Base-by-base conservation (phyloP, 2,888 invertebrate genomes). In the Bedellia somnulentella region DNA sequence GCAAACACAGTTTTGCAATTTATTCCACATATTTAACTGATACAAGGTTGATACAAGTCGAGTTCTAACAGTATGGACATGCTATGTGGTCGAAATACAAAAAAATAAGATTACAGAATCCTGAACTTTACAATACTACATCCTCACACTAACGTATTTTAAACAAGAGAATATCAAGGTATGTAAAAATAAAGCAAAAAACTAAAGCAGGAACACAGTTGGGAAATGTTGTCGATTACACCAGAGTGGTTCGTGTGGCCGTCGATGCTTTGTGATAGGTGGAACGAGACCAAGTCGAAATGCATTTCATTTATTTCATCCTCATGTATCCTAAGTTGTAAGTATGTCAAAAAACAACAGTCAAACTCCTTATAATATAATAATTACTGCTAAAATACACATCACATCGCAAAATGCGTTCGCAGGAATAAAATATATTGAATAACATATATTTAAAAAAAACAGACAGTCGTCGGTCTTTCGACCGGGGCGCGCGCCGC, bases 341-440 rank as follows among this genome's bases (percentile, higher is more conserved):
- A 75, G 73, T 71, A 61, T 73, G 68, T 73, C 73, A 75, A 75
- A 73, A 71, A 75, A 73, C 71, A 75, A 73, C 73, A 75, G 73
- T 73, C 73, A 75, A 75, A 75, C 73, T 73, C 67, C 73, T 73
- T 75, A 73, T 61, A 71, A 68, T 64, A 71, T 73, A 71, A 77
- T 76, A 71, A 76, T 76, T 77, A 78, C 71, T 70, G 75, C 76
- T 80, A 79, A 71, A 78, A 79, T 80, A 80, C 73, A 75, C 73
- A 71, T 73, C 73, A 73, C 71, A 71, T 85, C 84, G 84, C 85
- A 85, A 85, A 83, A 83, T 83, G 83, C 82, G 82, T 83, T 80
- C 82, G 82, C 83, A 82, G 83, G 80, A 83, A 85, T 84, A 85
- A 83, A 84, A 85, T 83, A 84, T 85, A 84, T 80, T 81, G 82